Conservation (phyloP, 2,888 invertebrate genomes). For the Drosophila pullipes region DNA sequence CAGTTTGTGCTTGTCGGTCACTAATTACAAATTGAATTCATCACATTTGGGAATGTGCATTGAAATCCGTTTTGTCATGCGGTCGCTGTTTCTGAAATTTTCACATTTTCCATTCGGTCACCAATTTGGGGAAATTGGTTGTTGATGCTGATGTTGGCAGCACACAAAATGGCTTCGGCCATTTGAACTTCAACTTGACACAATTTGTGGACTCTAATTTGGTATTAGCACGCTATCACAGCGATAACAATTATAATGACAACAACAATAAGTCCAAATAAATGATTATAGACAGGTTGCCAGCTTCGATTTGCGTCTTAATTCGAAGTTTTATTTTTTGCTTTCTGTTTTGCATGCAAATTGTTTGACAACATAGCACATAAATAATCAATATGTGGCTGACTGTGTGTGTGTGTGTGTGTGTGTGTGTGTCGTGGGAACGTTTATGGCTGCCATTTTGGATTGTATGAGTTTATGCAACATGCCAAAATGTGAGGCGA, state of each 20-base stretch:
- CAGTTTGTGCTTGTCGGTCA: constrained; percentile 3
- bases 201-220: constrained; percentile 67
- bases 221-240: constrained; percentile 52
- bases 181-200: constrained; percentile 57
- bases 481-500: constrained; percentile 35
- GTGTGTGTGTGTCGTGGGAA: constrained; percentile 21
- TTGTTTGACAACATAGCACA: constrained; percentile 36
- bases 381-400: constrained; percentile 45
- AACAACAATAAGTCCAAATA: constrained; percentile 19
- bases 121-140: neutral
- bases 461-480: constrained; percentile 43
- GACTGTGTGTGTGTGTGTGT: constrained; percentile 2
- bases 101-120: constrained; percentile 16
- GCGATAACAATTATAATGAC: constrained; percentile 15
- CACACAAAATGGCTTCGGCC: constrained; percentile 30
- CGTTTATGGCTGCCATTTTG: constrained; percentile 54
- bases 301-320: constrained; percentile 50
- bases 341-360: constrained; percentile 46
- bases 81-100: neutral
- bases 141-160: constrained; percentile 1
- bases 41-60: constrained; percentile 41
- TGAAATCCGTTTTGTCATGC: constrained; percentile 4
- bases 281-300: constrained; percentile 52
- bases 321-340: constrained; percentile 3
- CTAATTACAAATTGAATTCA: constrained; percentile 52